phyloP scores from a whole-genome alignment of 2,888 invertebrate species.

The Aporophyla lueneburgensis region DNA sequence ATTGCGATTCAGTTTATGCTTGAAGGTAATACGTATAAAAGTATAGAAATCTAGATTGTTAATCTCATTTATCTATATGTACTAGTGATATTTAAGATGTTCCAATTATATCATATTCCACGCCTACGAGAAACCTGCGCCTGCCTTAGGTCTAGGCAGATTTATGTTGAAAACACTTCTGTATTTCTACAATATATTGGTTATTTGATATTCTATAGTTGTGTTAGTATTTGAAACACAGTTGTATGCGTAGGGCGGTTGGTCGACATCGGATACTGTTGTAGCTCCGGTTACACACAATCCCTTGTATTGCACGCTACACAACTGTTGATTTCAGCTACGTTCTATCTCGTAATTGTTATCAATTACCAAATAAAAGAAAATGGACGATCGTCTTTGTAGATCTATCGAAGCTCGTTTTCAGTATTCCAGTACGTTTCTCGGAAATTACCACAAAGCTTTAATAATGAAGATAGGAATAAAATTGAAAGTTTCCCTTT shows the following conservation, averaged over 20 bases:
- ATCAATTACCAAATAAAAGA: constrained; percentile 28
- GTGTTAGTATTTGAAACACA: constrained; percentile 70
- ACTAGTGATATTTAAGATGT: constrained; percentile 52
- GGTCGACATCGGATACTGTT: constrained; percentile 81
- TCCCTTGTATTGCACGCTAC: constrained; percentile 77
- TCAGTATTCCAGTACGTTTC: constrained; percentile 43
- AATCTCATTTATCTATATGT: constrained; percentile 16
- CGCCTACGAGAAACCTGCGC: constrained; percentile 32
- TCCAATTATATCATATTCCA: constrained; percentile 59
- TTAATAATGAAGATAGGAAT: constrained; percentile 67
- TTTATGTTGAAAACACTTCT: constrained; percentile 58
- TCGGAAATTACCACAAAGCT: constrained; percentile 57
- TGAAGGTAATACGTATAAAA: not conserved
- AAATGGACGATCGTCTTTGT: constrained; percentile 6
- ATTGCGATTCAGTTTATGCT: not conserved
- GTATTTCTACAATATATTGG: constrained; percentile 67
- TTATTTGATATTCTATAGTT: constrained; percentile 72
- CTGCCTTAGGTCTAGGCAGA: constrained; percentile 37
- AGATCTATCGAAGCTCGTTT: constrained; percentile 22
- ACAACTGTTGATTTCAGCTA: constrained; percentile 75
- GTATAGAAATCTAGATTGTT: constrained; percentile 3
- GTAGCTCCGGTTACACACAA: constrained; percentile 84
- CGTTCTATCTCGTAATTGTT: constrained; percentile 24
- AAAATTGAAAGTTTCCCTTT: constrained; percentile 74
- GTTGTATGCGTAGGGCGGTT: constrained; percentile 78